Evolutionary conservation across 2,113 vertebrate genomes (phyloP).

Genomic region (Tursiops truncatus): DNA sequence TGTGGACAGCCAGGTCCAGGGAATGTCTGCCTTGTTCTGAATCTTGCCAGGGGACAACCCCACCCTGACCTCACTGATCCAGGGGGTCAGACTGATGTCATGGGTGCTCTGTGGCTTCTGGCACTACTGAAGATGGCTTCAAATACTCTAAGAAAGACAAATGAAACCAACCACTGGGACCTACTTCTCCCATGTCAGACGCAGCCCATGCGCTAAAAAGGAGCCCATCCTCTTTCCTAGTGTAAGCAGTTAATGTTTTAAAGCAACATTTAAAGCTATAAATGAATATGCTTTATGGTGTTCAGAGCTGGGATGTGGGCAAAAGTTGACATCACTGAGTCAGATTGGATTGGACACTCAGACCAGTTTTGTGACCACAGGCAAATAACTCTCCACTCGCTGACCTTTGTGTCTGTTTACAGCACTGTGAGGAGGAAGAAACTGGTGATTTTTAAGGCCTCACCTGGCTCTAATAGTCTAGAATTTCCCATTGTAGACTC

Average conservation of each 20-base stretch:
- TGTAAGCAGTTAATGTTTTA: not conserved
- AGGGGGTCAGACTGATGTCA: not conserved
- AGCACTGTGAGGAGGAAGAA: not conserved
- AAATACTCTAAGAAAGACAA: conserved; percentile 23
- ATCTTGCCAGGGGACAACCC: not conserved
- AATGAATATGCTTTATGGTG: not conserved
- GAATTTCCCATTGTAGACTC: not conserved
- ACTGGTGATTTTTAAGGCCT: not conserved
- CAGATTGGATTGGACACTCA: not conserved
- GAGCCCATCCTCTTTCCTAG: not conserved
- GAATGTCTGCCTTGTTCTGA: not conserved
- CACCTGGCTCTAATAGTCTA: not conserved
- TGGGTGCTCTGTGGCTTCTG: conserved; percentile 42
- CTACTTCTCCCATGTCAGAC: not conserved
- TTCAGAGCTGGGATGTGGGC: not conserved
- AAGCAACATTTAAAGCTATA: not conserved
- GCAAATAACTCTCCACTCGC: not conserved
- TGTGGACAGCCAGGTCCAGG: not conserved
- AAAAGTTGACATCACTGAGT: not conserved
- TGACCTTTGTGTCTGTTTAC: not conserved
- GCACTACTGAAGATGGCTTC: conserved; percentile 11
- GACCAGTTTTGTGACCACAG: not conserved
- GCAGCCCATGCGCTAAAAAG: accelerated
- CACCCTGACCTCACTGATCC: not conserved
- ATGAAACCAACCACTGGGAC: not conserved